Conservation (phyloP, 2,113 vertebrate genomes). For the Epinephelus fuscoguttatus region DNA sequence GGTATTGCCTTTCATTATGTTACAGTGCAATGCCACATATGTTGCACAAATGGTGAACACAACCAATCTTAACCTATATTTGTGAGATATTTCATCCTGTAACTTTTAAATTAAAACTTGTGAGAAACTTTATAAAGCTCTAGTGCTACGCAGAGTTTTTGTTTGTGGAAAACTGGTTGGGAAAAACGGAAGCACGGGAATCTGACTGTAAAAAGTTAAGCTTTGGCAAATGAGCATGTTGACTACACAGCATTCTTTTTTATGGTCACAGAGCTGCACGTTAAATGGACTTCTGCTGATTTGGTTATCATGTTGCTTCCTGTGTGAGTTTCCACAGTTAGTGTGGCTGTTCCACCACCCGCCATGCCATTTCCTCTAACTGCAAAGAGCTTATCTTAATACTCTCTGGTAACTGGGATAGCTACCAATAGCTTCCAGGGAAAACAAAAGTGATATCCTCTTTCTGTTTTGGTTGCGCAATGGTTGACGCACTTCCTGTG, state of each 20-base stretch:
- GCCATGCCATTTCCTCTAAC: too few relatives aligned
- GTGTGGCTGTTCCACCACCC: too few relatives aligned
- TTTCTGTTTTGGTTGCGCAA: too few relatives aligned
- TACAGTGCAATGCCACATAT: neutral
- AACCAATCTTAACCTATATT: neutral
- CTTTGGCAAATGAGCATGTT: neutral
- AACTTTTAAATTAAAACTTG: neutral
- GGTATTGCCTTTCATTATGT: slow-evolving; percentile 7
- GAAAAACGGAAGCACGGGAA: neutral
- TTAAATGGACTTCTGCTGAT: neutral
- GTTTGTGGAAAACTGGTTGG: neutral
- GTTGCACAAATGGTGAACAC: slow-evolving; percentile 9
- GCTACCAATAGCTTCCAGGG: too few relatives aligned
- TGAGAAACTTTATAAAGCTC: neutral
- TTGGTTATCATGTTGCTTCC: neutral
- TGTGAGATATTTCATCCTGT: neutral
- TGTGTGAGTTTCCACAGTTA: neutral
- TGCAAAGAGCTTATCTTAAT: too few relatives aligned
- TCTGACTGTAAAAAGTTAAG: neutral
- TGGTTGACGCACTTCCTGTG: too few relatives aligned
- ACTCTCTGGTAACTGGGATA: too few relatives aligned
- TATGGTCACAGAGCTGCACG: neutral
- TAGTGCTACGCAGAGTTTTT: neutral
- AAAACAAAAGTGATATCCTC: too few relatives aligned
- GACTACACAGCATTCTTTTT: neutral